Conservation (phyloP, 2,797 vertebrate species). For the Triplophysa yarkandensis region DNA sequence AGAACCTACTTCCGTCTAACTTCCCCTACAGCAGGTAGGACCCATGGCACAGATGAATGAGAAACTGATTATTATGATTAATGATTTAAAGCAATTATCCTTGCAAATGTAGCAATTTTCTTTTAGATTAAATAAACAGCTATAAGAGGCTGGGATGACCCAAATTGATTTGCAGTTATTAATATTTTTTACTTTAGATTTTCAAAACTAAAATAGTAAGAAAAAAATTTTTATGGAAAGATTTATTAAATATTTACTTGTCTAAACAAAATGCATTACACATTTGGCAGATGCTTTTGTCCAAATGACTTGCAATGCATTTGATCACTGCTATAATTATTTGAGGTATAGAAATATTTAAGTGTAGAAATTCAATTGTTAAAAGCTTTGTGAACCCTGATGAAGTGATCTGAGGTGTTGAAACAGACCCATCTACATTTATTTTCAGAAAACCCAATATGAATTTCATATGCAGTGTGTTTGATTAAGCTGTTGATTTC, state of each 20-base stretch:
- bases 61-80: neutral
- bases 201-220: neutral
- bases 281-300: too few relatives aligned
- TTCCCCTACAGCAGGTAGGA: conserved; percentile 89
- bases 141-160: neutral
- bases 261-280: too few relatives aligned
- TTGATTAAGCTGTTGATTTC: conserved; percentile 1
- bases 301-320: too few relatives aligned
- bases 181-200: neutral
- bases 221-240: too few relatives aligned
- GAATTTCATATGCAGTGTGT: neutral
- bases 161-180: neutral
- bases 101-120: neutral
- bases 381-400: neutral
- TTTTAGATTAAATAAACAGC: neutral
- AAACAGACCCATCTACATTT: neutral
- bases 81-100: neutral
- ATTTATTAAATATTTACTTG: neutral
- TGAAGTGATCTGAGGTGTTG: neutral
- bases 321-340: too few relatives aligned
- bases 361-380: too few relatives aligned
- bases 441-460: neutral
- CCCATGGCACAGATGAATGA: neutral
- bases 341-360: too few relatives aligned
- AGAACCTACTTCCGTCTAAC: conserved; percentile 75